Conservation (phyloP, 2,797 vertebrate species). For the Notolabrus celidotus region DNA sequence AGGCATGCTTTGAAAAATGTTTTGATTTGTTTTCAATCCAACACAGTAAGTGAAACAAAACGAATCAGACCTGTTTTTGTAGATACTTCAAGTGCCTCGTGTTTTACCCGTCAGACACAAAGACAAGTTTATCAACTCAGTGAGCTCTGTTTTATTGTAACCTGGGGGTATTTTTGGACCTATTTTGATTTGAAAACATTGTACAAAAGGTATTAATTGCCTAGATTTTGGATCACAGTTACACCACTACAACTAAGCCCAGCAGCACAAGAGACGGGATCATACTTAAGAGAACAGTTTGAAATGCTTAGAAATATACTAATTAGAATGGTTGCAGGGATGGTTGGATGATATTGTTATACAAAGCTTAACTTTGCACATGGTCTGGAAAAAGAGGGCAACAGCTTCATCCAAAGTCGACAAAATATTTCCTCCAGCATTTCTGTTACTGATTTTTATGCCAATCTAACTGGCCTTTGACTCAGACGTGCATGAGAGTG, state of each 20-base stretch:
- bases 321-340: too few species aligned
- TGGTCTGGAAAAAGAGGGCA: not conserved
- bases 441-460: not conserved
- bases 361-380: not conserved
- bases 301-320: too few species aligned
- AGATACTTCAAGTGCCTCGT: conserved; percentile 5
- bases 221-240: not conserved
- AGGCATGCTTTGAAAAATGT: conserved; percentile 20
- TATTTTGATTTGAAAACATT: conserved; percentile 6
- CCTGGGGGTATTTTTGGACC: not conserved
- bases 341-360: not conserved
- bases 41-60: conserved; percentile 30
- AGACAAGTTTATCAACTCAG: conserved; percentile 17
- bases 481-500: not conserved
- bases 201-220: conserved; percentile 6
- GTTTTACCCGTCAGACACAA: conserved; percentile 30
- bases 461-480: not conserved
- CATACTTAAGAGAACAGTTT: not conserved
- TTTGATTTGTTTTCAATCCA: conserved; percentile 34
- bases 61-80: conserved; percentile 31
- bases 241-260: not conserved
- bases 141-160: conserved; percentile 1
- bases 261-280: not conserved
- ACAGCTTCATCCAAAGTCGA: not conserved
- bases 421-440: not conserved